phyloP scores from a whole-genome alignment of 2,113 vertebrate genomes.

The Mobula hypostoma region DNA sequence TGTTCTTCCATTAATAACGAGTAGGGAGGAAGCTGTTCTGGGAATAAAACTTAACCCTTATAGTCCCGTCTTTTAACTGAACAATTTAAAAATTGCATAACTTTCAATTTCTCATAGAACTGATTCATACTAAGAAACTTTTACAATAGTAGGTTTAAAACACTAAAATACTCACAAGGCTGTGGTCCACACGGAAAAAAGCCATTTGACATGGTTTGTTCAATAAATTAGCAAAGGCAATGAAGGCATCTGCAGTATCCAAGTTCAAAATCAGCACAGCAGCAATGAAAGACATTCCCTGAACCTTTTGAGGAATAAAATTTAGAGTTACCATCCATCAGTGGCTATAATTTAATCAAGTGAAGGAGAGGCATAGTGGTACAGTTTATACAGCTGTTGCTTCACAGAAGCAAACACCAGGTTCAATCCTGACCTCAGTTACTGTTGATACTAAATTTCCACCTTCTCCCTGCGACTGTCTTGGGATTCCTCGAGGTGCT shows the following conservation, averaged over 20 bases:
- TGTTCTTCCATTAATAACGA: neutral
- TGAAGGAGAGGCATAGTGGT: neutral
- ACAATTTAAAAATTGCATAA: neutral
- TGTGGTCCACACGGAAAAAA: constrained; percentile 92
- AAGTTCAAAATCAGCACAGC: constrained; percentile 88
- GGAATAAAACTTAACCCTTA: neutral
- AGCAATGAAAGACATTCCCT: constrained; percentile 95
- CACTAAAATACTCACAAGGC: constrained; percentile 76
- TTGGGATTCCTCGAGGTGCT: too few relatives aligned
- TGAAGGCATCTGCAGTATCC: constrained; percentile 89
- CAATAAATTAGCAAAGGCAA: constrained; percentile 90
- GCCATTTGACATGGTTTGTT: constrained; percentile 98
- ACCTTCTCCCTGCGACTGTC: too few relatives aligned
- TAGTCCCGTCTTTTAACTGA: neutral
- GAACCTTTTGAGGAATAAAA: constrained; percentile 62
- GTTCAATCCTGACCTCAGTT: too few relatives aligned
- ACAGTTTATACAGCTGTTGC: too few relatives aligned
- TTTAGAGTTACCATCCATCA: constrained; percentile 9
- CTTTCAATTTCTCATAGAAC: neutral
- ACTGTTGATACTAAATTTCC: too few relatives aligned
- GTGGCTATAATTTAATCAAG: neutral
- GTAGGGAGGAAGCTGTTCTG: too few relatives aligned
- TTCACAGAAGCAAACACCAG: too few relatives aligned
- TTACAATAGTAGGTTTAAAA: neutral
- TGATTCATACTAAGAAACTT: neutral